Evolutionary conservation across 2,888 invertebrate species (phyloP).

Genomic region (Troides oblongomaculatus): DNA sequence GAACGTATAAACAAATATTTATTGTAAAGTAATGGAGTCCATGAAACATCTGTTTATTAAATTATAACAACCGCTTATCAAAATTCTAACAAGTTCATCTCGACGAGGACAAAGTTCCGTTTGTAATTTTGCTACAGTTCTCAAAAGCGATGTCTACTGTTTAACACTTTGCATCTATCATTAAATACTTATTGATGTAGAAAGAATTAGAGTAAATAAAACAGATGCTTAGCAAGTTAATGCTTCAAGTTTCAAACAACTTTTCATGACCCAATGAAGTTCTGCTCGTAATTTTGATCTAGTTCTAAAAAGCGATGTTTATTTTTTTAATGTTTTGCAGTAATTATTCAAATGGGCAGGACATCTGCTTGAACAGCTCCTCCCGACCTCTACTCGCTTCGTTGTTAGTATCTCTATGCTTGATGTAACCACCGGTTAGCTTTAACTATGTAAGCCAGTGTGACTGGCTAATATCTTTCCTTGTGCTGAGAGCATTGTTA

Average conservation of each 20-base stretch:
- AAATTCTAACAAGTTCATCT: neutral
- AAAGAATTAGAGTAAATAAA: neutral
- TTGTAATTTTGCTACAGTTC: neutral
- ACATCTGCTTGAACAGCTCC: neutral
- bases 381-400: neutral
- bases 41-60: neutral
- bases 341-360: neutral
- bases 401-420: neutral
- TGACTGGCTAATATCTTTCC: slow-evolving; percentile 21
- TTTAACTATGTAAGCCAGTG: slow-evolving; percentile 22
- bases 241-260: no score
- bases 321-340: neutral
- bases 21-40: neutral
- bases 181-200: neutral
- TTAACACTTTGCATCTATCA: neutral
- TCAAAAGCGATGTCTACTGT: neutral
- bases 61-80: no score
- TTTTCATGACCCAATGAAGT: neutral
- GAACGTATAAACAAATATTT: neutral
- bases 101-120: neutral
- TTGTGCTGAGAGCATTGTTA: slow-evolving; percentile 22
- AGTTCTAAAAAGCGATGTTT: neutral
- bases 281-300: neutral
- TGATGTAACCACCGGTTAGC: slow-evolving; percentile 24
- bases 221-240: no score